A percentile compares a stretch with the other conserved stretches of the same genome.
Evolutionary conservation across 2,113 vertebrate genomes (phyloP).

Genomic region (Cisticola juncidis): DNA sequence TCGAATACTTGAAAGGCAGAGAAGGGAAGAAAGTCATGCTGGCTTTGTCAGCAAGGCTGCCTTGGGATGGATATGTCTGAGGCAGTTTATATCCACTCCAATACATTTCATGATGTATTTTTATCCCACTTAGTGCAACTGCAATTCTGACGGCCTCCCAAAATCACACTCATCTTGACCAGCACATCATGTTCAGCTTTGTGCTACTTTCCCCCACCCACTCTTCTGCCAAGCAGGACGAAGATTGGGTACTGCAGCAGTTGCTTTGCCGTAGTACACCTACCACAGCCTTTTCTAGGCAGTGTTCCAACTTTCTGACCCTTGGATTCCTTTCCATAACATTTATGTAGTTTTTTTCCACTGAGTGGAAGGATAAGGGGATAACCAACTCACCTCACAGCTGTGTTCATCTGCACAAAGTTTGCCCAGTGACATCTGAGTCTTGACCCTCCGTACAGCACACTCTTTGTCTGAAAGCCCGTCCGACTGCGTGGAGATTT

Average conservation of each 20-base stretch:
- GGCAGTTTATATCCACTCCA: not conserved
- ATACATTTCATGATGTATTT: not conserved
- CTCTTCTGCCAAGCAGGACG: not conserved
- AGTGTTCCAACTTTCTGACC: not conserved
- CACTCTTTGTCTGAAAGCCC: conserved; percentile 98
- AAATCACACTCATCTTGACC: not conserved
- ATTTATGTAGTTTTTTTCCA: not conserved
- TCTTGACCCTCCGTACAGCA: conserved; percentile 94
- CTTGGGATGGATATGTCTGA: fast-evolving
- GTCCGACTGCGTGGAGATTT: conserved; percentile 96
- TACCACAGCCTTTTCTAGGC: not conserved
- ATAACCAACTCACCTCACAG: conserved; percentile 83
- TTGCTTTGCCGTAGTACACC: not conserved
- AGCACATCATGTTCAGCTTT: not conserved
- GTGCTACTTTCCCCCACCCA: not conserved
- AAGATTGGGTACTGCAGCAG: not conserved
- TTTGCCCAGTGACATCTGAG: conserved; percentile 97
- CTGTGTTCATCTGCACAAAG: conserved; percentile 90
- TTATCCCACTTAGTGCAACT: not conserved
- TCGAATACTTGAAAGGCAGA: not conserved
- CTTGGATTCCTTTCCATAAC: not conserved
- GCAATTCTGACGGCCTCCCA: not conserved
- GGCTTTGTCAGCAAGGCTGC: not conserved
- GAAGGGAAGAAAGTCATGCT: not conserved
- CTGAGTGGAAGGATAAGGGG: not conserved